phyloP scores from a whole-genome alignment of 2,113 vertebrate species.

The Neotoma lepida region DNA sequence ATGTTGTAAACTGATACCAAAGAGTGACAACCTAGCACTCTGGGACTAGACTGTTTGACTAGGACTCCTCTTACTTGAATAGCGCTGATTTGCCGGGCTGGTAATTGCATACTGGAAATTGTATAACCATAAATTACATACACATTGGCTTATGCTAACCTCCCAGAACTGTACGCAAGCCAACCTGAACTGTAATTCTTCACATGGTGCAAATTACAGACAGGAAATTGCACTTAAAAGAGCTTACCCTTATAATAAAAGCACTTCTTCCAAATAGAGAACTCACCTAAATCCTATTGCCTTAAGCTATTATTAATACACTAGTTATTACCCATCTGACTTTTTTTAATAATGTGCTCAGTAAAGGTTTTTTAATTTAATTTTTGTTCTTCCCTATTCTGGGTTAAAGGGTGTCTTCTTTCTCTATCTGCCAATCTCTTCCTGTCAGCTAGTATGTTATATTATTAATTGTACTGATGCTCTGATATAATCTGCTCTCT shows the following conservation, averaged over 20 bases:
- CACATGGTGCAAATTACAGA: not conserved
- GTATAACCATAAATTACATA: not conserved
- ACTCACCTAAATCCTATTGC: not conserved
- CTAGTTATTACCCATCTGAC: not conserved
- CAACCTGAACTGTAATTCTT: not conserved
- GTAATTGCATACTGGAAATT: not conserved
- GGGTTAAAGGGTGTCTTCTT: not conserved
- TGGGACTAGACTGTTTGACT: not conserved
- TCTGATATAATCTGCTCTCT: not conserved
- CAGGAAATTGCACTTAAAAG: not conserved
- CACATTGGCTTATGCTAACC: not conserved
- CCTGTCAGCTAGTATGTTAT: not conserved
- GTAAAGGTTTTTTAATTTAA: not conserved
- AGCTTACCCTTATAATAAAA: not conserved
- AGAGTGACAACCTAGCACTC: not conserved
- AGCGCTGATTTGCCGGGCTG: not conserved
- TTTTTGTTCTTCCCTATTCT: not conserved
- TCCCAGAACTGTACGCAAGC: not conserved
- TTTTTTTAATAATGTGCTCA: not conserved
- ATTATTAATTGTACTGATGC: not conserved
- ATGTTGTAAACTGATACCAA: not conserved
- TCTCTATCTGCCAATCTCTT: not conserved
- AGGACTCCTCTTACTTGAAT: not conserved
- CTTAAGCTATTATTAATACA: not conserved
- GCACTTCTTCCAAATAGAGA: not conserved